Evolutionary conservation across 2,888 invertebrate species (phyloP), one percentile per base, ranked within the genome.

Genomic region (Rugalucina vietnamica): DNA sequence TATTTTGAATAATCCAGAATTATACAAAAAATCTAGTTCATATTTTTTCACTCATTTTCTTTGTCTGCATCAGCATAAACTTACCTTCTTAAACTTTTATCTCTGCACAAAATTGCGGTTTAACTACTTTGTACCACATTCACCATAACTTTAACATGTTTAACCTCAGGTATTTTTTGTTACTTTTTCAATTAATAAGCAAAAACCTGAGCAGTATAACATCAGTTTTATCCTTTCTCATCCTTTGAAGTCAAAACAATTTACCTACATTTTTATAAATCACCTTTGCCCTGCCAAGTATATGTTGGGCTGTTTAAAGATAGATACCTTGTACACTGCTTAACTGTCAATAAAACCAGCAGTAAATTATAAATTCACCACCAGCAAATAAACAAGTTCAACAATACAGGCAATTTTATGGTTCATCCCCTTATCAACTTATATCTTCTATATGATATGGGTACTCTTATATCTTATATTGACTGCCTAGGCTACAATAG

Each of bases 381-480:
- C 18, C 65, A 34, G 65, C 21, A 65, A 65, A 65, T 65, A 65
- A 65, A 65, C 65, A 65, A 34, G 34, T 14, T 14, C 14, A 29
- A 65, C 65, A 65, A 65, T 65, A 34, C 65, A 4, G 32, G 34
- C 71, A 27, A 78, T 78, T 71, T 78, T 71, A 34, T 29, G 78
- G 50, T 36, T 79, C 78, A 79, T 72, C 57, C 32, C 34, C 32
- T 27, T 39, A 79, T 79, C 72, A 72, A 79, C 54, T 37, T 21
- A 76, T 69, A 39, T 60, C 24, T 27, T 27, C 24, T 60, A 60
- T 60, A 34, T 34, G 32, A 65, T 27, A 18, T 29, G 27, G 60
- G 65, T 34, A 65, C 65, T 65, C 34, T 57, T 65, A 29, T 65
- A 12, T n/a, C 27, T 34, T 21, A 21, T 8, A 29, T 65, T 3